These are phyloP conservation scores for Lophura nycthemera DNA, from an alignment of 2,113 vertebrate genomes.

Conservation along the genomic window DNA sequence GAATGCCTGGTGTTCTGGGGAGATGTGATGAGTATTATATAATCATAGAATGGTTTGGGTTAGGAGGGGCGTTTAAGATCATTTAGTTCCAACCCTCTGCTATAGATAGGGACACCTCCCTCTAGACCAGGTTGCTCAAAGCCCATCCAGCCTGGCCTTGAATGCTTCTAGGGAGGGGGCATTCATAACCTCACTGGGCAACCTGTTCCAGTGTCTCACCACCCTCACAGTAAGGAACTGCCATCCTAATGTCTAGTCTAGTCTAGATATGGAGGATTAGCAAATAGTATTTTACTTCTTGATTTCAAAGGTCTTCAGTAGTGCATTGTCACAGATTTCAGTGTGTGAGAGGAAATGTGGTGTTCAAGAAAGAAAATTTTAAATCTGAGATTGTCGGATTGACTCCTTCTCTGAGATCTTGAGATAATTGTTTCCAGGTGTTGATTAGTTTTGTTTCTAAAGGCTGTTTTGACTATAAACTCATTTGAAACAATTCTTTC, in stretches of 20 bases:
- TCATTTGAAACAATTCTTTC: not conserved
- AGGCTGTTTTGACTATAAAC: not conserved
- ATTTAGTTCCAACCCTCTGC: no score
- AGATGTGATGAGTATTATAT: not conserved
- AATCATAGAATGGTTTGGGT: not conserved
- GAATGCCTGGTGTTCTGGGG: not conserved
- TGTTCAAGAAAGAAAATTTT: not conserved
- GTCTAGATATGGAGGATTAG: not conserved
- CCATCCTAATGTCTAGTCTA: no score
- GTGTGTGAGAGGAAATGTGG: rapidly evolving
- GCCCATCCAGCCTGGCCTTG: no score
- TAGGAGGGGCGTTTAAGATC: no score
- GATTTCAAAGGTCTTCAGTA: not conserved
- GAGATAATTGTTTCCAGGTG: not conserved
- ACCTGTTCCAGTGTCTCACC: no score
- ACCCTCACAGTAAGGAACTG: no score
- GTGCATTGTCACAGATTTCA: not conserved
- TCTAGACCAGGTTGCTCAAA: no score
- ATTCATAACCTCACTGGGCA: no score
- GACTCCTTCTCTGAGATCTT: not conserved
- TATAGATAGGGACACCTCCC: no score
- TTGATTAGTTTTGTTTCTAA: not conserved
- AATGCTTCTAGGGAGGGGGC: no score
- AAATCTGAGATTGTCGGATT: not conserved
- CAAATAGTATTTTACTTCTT: not conserved